A percentile compares a stretch with the other conserved stretches of the same genome.
phyloP scores from a whole-genome alignment of 2,888 invertebrate species.

The Spisula solida region DNA sequence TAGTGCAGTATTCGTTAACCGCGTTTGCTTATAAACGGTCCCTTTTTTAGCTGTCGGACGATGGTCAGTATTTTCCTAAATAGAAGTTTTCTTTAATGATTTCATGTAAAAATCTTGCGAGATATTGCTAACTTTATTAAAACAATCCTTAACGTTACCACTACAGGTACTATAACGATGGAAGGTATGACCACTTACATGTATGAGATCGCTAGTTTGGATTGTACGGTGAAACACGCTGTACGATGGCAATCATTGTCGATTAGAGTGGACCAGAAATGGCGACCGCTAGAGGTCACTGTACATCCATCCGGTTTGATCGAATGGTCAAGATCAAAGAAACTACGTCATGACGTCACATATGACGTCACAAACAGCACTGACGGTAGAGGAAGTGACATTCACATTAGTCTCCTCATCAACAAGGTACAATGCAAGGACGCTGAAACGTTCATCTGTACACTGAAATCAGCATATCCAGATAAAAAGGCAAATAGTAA shows the following conservation, averaged over 20 bases:
- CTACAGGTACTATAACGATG: slow-evolving; percentile 53
- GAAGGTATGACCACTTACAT: slow-evolving; percentile 53
- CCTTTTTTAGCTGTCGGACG: no score
- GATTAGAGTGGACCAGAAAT: slow-evolving; percentile 34
- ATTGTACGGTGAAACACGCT: slow-evolving; percentile 55
- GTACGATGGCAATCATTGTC: slow-evolving; percentile 54
- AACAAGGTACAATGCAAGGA: slow-evolving; percentile 61
- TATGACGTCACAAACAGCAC: slow-evolving; percentile 42
- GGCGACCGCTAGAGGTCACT: slow-evolving; percentile 51
- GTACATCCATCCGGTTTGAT: slow-evolving; percentile 38
- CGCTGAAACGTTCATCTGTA: slow-evolving; percentile 50
- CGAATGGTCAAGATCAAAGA: slow-evolving; percentile 47
- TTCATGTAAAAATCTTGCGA: neutral
- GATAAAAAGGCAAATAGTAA: slow-evolving; percentile 4
- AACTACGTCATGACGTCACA: slow-evolving; percentile 52
- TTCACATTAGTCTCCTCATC: slow-evolving; percentile 46
- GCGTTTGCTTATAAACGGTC: no score
- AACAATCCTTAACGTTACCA: neutral
- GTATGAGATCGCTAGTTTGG: slow-evolving; percentile 42
- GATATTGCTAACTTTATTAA: neutral
- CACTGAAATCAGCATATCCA: slow-evolving; percentile 27
- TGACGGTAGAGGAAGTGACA: slow-evolving; percentile 44
- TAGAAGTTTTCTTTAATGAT: neutral
- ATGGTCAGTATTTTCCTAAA: no score
- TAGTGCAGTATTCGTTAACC: no score